Percentiles rank a stretch among this genome's conserved stretches.
These are phyloP conservation scores for Chionis minor DNA, from an alignment of 2,113 vertebrate genomes.

Conservation along the genomic window DNA sequence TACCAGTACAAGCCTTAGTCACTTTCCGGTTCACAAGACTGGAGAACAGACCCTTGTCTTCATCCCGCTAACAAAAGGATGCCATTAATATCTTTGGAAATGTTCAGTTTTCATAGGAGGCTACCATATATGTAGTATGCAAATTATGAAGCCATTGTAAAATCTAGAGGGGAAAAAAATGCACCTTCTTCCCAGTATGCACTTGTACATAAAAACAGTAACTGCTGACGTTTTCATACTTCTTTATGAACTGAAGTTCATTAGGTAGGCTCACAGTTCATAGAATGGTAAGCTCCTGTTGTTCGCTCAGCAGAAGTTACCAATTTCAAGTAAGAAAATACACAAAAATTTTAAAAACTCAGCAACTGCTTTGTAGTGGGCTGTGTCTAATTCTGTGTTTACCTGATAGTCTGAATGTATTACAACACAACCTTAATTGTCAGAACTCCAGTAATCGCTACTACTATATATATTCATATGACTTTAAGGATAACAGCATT, in stretches of 20 bases:
- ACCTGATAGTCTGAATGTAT: neutral
- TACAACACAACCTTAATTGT: neutral
- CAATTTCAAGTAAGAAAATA: neutral
- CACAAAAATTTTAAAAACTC: neutral
- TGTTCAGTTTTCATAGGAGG: neutral
- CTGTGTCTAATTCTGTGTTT: neutral
- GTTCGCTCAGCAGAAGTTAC: neutral
- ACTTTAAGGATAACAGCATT: neutral
- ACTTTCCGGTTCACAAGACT: neutral
- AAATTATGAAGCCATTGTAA: neutral
- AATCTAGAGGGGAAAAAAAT: neutral
- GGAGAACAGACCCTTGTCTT: neutral
- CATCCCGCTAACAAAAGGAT: neutral
- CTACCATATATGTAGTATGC: neutral
- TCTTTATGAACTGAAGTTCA: neutral
- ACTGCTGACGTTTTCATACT: neutral
- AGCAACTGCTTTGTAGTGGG: neutral
- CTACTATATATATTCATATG: neutral
- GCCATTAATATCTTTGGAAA: neutral
- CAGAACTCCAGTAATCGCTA: neutral
- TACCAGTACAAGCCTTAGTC: neutral
- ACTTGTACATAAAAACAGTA: neutral
- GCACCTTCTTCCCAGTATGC: neutral
- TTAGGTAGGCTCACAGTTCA: neutral
- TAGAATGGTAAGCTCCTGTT: neutral